Conservation (phyloP, 2,113 vertebrate genomes). For the Corydoras sp. region DNA sequence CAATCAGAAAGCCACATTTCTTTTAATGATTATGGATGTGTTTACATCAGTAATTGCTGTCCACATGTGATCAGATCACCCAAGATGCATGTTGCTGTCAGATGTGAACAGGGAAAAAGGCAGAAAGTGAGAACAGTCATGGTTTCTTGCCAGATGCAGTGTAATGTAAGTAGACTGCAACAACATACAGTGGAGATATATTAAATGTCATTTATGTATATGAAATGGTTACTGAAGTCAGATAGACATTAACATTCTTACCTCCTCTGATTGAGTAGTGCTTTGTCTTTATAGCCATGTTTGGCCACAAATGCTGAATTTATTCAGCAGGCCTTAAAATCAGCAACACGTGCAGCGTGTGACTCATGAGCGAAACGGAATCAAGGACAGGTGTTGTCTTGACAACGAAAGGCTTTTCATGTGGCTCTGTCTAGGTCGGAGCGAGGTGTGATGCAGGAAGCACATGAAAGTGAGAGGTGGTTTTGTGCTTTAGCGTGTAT, state of each 20-base stretch:
- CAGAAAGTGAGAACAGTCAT: background rate
- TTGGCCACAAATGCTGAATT: constrained; percentile 3
- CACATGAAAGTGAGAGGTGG: constrained; percentile 30
- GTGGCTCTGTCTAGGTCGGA: constrained; percentile 24
- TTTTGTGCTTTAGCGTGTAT: constrained; percentile 4
- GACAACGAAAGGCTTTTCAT: constrained; percentile 22
- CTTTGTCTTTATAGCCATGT: background rate
- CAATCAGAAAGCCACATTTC: too few species aligned
- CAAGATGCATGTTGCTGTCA: too few species aligned
- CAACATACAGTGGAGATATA: background rate
- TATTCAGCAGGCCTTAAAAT: constrained; percentile 3
- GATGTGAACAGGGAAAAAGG: too few species aligned
- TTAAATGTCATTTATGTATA: background rate
- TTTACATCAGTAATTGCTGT: too few species aligned
- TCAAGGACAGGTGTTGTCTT: constrained; percentile 20
- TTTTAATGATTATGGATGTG: too few species aligned
- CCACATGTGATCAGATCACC: too few species aligned
- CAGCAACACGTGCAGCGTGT: background rate
- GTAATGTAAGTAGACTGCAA: constrained; percentile 17
- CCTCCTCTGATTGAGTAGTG: background rate
- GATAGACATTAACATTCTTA: background rate
- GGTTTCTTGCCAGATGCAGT: constrained; percentile 9
- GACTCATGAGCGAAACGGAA: constrained; percentile 11
- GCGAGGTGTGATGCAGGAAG: constrained; percentile 29
- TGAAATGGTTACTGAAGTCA: background rate